phyloP scores from a whole-genome alignment of 2,113 vertebrate species.

The Acanthisitta chloris region DNA sequence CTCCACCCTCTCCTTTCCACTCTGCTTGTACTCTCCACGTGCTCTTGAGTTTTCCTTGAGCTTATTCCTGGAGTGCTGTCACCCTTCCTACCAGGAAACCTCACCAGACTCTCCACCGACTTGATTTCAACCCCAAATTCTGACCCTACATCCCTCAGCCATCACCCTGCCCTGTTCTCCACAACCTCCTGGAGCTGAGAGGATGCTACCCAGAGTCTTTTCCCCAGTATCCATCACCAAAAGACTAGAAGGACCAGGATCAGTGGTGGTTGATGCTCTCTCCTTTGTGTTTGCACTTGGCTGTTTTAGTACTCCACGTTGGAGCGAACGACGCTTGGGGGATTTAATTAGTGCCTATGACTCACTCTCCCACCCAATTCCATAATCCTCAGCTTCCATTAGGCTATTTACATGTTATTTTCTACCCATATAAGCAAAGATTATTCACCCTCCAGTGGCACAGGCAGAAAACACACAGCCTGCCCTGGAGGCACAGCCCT shows the following conservation, averaged over 20 bases:
- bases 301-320: neutral
- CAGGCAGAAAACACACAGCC: neutral
- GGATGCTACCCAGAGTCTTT: neutral
- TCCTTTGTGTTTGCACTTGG: neutral
- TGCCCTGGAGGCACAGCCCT: neutral
- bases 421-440: neutral
- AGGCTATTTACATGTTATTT: neutral
- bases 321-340: neutral
- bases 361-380: neutral
- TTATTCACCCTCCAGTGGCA: neutral
- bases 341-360: neutral
- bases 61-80: neutral
- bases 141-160: fast-evolving
- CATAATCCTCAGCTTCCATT: neutral
- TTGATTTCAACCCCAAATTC: neutral
- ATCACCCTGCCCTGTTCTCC: neutral
- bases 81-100: neutral
- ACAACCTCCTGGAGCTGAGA: neutral
- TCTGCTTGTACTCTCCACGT: neutral
- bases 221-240: neutral
- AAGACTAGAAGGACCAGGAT: neutral
- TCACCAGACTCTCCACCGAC: neutral
- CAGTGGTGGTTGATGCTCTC: neutral
- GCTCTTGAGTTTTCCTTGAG: neutral
- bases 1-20: neutral